phyloP scores from a whole-genome alignment of 2,797 vertebrate species.

The Xiphophorus birchmanni region DNA sequence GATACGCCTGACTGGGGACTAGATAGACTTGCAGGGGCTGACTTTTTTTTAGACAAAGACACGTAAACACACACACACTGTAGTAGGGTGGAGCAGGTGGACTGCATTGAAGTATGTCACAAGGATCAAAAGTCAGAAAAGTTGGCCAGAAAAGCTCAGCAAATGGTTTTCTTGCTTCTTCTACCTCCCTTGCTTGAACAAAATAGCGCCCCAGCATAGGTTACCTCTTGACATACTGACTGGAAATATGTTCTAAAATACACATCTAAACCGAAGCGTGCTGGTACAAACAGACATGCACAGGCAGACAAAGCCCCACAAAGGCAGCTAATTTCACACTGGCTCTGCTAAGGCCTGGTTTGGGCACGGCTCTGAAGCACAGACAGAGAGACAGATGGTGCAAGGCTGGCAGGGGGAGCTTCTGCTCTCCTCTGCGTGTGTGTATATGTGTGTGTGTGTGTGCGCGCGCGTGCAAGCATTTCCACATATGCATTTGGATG shows the following conservation, averaged over 20 bases:
- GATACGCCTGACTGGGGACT: conserved; percentile 68
- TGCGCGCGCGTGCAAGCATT: conserved; percentile 21
- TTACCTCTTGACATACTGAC: conserved; percentile 64
- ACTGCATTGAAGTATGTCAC: conserved; percentile 35
- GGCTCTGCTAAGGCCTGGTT: conserved; percentile 75
- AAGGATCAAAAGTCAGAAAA: conserved; percentile 60
- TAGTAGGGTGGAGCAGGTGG: conserved; percentile 45
- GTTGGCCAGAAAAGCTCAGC: conserved; percentile 27
- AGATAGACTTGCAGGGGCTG: conserved; percentile 64
- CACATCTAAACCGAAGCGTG: conserved; percentile 59
- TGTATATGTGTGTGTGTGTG: conserved; percentile 21
- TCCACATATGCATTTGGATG: conserved; percentile 38
- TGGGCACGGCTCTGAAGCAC: conserved; percentile 76
- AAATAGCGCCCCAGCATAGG: conserved; percentile 26
- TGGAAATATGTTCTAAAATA: conserved; percentile 73
- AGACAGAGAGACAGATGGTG: conserved; percentile 86
- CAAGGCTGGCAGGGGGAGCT: conserved; percentile 80
- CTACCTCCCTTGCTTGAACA: conserved; percentile 9
- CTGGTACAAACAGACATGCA: conserved; percentile 73
- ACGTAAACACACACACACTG: conserved; percentile 49
- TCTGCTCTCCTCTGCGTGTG: conserved; percentile 67
- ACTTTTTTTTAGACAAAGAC: conserved; percentile 46
- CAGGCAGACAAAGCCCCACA: conserved; percentile 77
- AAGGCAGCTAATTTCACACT: conserved; percentile 80
- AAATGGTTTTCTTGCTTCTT: conserved; percentile 10